Conservation (phyloP, 2,888 invertebrate genomes). For the Nymphalis c-album region DNA sequence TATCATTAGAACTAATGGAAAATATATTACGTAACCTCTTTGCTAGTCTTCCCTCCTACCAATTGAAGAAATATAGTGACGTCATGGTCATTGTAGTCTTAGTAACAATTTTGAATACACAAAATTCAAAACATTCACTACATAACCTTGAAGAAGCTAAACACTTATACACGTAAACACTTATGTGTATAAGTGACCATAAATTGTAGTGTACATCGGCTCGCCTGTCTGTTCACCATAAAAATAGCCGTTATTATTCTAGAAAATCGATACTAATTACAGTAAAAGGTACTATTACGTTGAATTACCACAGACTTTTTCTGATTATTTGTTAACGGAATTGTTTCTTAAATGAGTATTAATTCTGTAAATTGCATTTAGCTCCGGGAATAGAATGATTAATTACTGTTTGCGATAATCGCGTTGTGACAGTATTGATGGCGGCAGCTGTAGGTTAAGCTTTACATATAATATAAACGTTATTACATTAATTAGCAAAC, state of each 20-base stretch:
- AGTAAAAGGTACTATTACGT: not conserved
- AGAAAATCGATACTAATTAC: conserved; percentile 2
- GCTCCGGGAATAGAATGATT: conserved; percentile 32
- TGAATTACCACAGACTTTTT: not conserved
- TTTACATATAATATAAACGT: not conserved
- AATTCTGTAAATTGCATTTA: conserved; percentile 28
- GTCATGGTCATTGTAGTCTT: too few species aligned
- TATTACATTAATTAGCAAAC: not conserved
- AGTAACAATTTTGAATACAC: too few species aligned
- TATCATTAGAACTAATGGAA: too few species aligned
- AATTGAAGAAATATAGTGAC: too few species aligned
- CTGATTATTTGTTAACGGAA: not conserved
- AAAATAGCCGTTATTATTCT: not conserved
- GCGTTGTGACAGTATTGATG: conserved; percentile 12
- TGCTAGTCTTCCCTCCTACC: too few species aligned
- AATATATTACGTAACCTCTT: too few species aligned
- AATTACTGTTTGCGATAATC: conserved; percentile 18
- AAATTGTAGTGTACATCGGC: not conserved
- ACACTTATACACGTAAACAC: too few species aligned
- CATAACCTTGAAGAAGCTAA: too few species aligned
- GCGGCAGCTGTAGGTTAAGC: conserved; percentile 15
- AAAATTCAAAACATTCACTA: too few species aligned
- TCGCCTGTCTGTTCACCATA: not conserved
- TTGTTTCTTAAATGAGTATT: conserved; percentile 17
- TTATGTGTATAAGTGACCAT: too few species aligned